Evolutionary conservation across 2,888 invertebrate species (phyloP), one percentile per base, ranked within the genome.

Genomic region (Daptonema setosum): DNA sequence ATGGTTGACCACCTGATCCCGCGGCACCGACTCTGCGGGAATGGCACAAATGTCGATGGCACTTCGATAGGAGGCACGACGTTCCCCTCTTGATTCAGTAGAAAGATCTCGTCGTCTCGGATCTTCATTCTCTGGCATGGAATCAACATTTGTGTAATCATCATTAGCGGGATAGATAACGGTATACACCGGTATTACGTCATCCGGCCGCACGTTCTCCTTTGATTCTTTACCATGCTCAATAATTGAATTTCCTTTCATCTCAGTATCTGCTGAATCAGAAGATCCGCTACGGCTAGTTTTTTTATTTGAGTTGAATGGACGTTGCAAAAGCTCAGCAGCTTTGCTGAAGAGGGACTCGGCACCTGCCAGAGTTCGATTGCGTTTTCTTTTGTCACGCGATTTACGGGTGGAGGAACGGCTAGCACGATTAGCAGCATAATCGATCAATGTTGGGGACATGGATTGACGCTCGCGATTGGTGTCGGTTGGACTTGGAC

Each of bases 21-120:
- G 26, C 8, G 17, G 29, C 41, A 52, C 47, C 20, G 56, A 56
- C 2, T 3, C 25, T 17, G 24, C 52, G 3, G 53, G 53, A 8
- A 29, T 28, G 1, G 28, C 8, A 2, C 24, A 41, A 1, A n/a
- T 45, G 2, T 56, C 45, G 20, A 56, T 52, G 3, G 56, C 56
- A 24, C 14, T 52, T 2, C 56, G 52, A 25, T 53, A 56, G 45
- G 53, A 53, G 2, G 53, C 26, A 5, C 56, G 54, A 3, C 54
- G 54, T 20, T 8, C 11, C 26, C 25, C 54, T 24, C 20, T 50
- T 3, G 50, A 35, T 11, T 35, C 35, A 35, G 35, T 8, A 8
- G 35, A 35, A 8, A 35, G 35, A 11, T 8, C 17, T 35, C 35
- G 35, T n/a, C n/a, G n/a, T n/a, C n/a, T n/a, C n/a, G n/a, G n/a